Base-by-base conservation (phyloP, 2,797 vertebrate genomes). In the Parotocinclus haroldoi region DNA sequence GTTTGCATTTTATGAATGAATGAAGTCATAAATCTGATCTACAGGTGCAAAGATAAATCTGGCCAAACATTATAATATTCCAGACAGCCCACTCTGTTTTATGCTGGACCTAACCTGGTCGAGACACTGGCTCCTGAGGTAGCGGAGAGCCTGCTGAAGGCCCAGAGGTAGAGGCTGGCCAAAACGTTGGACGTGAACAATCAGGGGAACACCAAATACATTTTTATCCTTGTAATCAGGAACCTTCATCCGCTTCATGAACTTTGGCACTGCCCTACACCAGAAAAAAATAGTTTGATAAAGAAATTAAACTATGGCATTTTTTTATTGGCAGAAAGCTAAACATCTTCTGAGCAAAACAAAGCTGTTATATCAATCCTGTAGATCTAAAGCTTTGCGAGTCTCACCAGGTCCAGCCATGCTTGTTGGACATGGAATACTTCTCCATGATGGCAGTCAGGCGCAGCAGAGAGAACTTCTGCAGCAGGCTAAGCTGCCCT, bases 381-480 rank as follows among this genome's bases (percentile, higher is more conserved):
- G 40, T n/a, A 7, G 10, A 46, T 55, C 44, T 54, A 5, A 45
- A 52, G 53, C 10, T 37, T 12, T 16, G 11, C 45, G 8, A 14
- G 9, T 88, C 94, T 85, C 54, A 98, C 97, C 97, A 99, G 8
- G 94, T 93, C 96, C 96, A 99, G 78, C 96, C 95, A 13, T 99
- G 97, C 76, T 96, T 98, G 85, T 93, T 99, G 82, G 96, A 94
- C 93, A 95, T 82, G 49, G 96, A 98, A 81, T 94, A 94, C 62
- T 94, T 98, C 83, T 99, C 97, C 97, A 99, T 98, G 84, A 96
- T 93, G 76, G 96, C 97, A 1, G 97, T 99, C 38, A 99, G 93
- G 13, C 93, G 91, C 44, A 99, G 91, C 65, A 99, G 84, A 1
- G 96, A 98, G 85, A 99, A 96, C 78, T 92, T 97, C 66, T 98